Percentiles rank a stretch among this genome's conserved stretches.
phyloP scores from a whole-genome alignment of 2,888 invertebrate species.

The Phytoseiulus persimilis region DNA sequence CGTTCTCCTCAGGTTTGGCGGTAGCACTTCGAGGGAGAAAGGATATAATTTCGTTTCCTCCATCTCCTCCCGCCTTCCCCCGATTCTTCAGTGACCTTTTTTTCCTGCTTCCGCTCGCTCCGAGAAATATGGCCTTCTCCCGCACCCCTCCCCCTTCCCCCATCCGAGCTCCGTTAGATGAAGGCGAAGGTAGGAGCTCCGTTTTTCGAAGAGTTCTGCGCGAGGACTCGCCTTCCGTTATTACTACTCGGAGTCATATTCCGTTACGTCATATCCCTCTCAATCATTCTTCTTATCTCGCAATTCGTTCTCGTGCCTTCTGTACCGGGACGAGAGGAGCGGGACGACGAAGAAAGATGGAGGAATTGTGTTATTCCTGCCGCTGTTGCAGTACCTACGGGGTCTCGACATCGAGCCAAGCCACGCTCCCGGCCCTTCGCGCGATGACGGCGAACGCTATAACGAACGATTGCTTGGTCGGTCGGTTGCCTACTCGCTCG shows the following conservation, averaged over 20 bases:
- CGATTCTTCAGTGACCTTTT: background rate
- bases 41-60: background rate
- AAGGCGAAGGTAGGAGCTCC: background rate
- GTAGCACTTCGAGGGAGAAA: background rate
- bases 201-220: background rate
- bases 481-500: background rate
- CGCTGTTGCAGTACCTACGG: background rate
- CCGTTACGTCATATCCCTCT: background rate
- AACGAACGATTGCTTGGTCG: background rate
- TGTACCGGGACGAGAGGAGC: background rate
- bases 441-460: background rate
- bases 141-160: background rate
- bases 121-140: background rate
- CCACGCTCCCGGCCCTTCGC: background rate
- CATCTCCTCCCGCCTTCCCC: background rate
- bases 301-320: background rate
- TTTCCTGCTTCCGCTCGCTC: background rate
- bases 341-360: background rate
- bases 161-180: background rate
- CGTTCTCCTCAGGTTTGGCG: background rate
- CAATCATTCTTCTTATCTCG: background rate
- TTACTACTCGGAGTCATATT: background rate
- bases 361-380: background rate
- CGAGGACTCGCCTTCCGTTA: too few species aligned
- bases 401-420: background rate